Conservation (phyloP, 2,113 vertebrate genomes). For the Tympanuchus pallidicinctus region DNA sequence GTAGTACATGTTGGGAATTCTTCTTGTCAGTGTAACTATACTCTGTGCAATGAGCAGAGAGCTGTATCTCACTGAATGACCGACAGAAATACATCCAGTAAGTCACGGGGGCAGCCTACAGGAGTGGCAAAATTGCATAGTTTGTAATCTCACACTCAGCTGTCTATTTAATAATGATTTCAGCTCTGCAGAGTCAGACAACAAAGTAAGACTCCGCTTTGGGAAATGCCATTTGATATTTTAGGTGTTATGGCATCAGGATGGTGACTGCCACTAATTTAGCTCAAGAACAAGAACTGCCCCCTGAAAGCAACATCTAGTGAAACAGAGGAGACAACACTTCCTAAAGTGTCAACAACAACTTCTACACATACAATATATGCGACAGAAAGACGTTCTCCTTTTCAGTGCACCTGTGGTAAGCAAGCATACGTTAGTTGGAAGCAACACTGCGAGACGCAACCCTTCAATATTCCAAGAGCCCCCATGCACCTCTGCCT, state of each 20-base stretch:
- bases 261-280: rapidly evolving
- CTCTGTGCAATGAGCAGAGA: neutral
- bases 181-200: neutral
- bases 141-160: neutral
- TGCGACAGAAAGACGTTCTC: neutral
- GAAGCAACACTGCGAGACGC: neutral
- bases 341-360: neutral
- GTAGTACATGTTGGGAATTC: neutral
- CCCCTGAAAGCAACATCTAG: neutral
- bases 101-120: neutral
- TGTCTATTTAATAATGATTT: neutral
- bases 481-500: neutral
- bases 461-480: neutral
- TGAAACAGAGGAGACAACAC: neutral
- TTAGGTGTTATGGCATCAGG: rapidly evolving
- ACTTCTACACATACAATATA: neutral
- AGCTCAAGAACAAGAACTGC: neutral
- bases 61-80: neutral
- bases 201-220: neutral
- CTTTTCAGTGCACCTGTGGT: neutral
- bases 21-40: neutral
- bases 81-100: too few species aligned
- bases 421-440: neutral
- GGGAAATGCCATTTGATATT: neutral
- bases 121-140: neutral